Percentiles rank a stretch among this genome's conserved stretches.
These are phyloP conservation scores for Elaphurus davidianus DNA, from an alignment of 2,113 vertebrate genomes.

Conservation along the genomic window DNA sequence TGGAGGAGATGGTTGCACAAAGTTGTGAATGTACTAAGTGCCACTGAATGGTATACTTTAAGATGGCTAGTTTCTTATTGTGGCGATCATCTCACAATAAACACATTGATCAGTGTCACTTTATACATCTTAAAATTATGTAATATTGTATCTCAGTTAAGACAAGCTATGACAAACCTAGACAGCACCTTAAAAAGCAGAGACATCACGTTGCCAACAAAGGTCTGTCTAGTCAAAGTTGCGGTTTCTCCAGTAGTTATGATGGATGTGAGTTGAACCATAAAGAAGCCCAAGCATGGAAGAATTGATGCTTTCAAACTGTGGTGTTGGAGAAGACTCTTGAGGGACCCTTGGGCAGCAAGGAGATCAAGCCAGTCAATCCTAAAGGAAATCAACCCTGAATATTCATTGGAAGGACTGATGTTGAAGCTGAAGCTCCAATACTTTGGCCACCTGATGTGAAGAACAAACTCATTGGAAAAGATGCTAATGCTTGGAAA, in stretches of 20 bases:
- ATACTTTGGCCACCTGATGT: neutral
- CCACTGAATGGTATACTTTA: neutral
- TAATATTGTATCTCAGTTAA: neutral
- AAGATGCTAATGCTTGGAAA: neutral
- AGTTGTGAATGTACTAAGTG: neutral
- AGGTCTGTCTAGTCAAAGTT: neutral
- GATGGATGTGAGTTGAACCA: neutral
- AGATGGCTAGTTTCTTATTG: neutral
- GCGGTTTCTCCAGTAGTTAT: neutral
- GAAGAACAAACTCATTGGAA: neutral
- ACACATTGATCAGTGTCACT: too few species aligned
- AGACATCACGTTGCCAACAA: neutral
- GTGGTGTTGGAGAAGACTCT: neutral
- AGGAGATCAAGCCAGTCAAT: neutral
- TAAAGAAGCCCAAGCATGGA: neutral
- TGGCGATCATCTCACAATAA: neutral
- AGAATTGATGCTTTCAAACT: neutral
- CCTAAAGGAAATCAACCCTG: neutral
- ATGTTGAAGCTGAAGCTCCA: neutral
- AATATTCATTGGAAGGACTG: neutral
- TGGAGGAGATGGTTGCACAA: constrained; percentile 65
- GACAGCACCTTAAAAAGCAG: neutral
- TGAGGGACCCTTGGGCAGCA: neutral
- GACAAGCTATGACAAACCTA: neutral
- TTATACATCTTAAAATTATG: neutral